These are phyloP conservation scores for Clitarchus hookeri DNA, from an alignment of 2,888 invertebrate genomes.

Conservation along the genomic window DNA sequence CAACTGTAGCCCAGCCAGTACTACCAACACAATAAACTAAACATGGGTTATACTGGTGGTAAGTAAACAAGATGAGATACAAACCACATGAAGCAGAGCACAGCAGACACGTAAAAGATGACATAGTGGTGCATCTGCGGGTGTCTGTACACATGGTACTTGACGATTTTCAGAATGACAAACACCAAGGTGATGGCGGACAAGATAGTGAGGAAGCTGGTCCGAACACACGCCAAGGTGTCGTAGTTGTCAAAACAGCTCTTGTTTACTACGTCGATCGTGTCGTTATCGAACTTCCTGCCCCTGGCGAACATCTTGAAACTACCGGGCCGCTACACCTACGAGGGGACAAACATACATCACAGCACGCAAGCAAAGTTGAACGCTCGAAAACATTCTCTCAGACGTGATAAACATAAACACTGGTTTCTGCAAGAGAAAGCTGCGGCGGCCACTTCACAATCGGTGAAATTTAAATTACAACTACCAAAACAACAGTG, in stretches of 20 bases:
- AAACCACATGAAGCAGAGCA: conserved; percentile 57
- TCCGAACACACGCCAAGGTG: conserved; percentile 56
- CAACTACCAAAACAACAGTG: too few relatives aligned
- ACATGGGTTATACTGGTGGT: too few relatives aligned
- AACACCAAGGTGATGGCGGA: conserved; percentile 54
- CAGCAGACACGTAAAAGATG: conserved; percentile 57
- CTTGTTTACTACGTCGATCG: conserved; percentile 55
- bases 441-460: background rate
- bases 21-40: too few relatives aligned
- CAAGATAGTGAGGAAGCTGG: conserved; percentile 54
- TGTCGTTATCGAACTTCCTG: conserved; percentile 52
- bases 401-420: conserved; percentile 31
- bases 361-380: background rate
- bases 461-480: too few relatives aligned
- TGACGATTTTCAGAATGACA: conserved; percentile 52
- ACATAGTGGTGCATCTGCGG: conserved; percentile 58
- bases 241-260: conserved; percentile 56
- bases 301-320: conserved; percentile 45
- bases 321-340: background rate
- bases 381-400: background rate
- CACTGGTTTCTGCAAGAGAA: background rate
- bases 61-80: conserved; percentile 33
- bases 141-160: conserved; percentile 56
- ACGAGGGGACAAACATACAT: background rate
- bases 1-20: too few relatives aligned